Base-by-base conservation (phyloP, 92 coral and sea anemone species). In the Pocillopora meandrina region DNA sequence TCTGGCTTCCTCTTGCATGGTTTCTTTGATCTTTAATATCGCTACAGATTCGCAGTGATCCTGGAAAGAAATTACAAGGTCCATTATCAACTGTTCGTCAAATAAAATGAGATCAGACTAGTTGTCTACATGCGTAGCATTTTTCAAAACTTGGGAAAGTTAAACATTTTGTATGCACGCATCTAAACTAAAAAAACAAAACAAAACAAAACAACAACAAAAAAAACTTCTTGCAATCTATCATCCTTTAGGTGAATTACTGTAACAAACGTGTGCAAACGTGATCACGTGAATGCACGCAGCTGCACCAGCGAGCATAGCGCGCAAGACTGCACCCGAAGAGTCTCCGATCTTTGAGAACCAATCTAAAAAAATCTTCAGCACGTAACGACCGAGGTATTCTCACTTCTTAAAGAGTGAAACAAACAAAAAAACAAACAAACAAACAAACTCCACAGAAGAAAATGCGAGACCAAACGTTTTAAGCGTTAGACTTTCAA, bases 1-100 rank as follows among this genome's bases (percentile, higher is more conserved):
- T 88, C 93, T 94, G 23, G 95, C 98, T 88, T 94, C 98, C 76
- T 94, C 98, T 85, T 90, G 95, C 98, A 94, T 94, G 57, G 92
- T 92, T 72, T 94, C 98, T 83, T 94, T 94, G 88, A 94, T 94
- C 91, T 94, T 94, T 75, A 90, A 85, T 42, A 94, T 94, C 76
- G 98, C 98, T 75, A 93, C 98, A 12, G 95, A 89, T 33, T 92
- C 98, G 87, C 98, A 90, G 92, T 92, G 98, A 83, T 92, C 92
- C 98, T 94, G 80, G 2, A 68, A 61, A 36, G 10, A 33, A 61
- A 78, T 26, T 1, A 12, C 1, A 59, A 33, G 0, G n/a, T 33
- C 42, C 17, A 70, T 36, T 12, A 70, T 34, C 52, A 42, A 42
- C 52, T 42, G 52, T 42, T 42, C 52, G 52, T 42, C 52, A 42